Evolutionary conservation across 2,888 invertebrate genomes (phyloP).

Genomic region (Nephrotoma appendiculata): DNA sequence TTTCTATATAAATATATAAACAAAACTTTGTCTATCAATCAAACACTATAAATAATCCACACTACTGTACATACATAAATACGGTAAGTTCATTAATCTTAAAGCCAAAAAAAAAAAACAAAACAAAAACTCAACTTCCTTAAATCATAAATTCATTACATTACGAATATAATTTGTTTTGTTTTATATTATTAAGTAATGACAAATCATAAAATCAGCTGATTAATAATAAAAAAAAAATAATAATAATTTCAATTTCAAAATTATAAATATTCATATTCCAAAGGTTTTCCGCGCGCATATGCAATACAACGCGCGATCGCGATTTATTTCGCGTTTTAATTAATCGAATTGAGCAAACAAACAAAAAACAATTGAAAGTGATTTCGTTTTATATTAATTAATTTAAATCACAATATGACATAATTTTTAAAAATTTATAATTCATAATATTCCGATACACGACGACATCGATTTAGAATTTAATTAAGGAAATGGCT

Average conservation of each 20-base stretch:
- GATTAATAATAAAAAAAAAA: not conserved
- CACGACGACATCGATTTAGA: not conserved
- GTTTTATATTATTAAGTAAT: not conserved
- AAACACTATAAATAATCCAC: not conserved
- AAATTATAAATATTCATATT: not conserved
- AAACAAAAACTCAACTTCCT: not conserved
- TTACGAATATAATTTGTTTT: not conserved
- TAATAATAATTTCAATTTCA: not conserved
- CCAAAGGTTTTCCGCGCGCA: not conserved
- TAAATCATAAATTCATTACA: not conserved
- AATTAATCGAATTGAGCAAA: not conserved
- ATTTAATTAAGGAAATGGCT: not conserved
- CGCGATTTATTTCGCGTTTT: not conserved
- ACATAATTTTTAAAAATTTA: not conserved
- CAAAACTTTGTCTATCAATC: not conserved
- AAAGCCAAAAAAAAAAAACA: not conserved
- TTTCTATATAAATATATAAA: not conserved
- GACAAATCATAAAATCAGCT: not conserved
- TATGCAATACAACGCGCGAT: not conserved
- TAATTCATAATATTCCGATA: not conserved
- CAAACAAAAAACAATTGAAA: not conserved
- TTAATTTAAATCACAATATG: not conserved
- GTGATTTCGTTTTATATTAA: not conserved
- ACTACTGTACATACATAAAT: not conserved
- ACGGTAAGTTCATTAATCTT: not conserved